Conservation (phyloP, 2,888 invertebrate species). For the Temnothorax rugatulus region DNA sequence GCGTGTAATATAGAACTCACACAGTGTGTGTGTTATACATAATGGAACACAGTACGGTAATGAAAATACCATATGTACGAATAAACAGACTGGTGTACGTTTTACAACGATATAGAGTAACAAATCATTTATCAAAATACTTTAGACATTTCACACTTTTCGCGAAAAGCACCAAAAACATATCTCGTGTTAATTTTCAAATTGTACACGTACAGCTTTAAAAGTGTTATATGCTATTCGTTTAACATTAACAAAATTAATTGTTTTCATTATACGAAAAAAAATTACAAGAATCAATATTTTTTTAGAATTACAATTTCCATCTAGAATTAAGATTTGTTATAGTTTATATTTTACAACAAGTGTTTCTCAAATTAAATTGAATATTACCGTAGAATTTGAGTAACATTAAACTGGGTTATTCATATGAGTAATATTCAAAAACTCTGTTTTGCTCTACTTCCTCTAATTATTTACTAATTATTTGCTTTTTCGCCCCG, state of each 20-base stretch:
- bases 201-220: background rate
- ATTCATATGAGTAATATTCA: background rate
- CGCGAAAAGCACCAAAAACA: background rate
- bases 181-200: background rate
- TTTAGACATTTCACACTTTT: background rate
- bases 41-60: constrained; percentile 26
- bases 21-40: constrained; percentile 10
- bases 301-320: constrained; percentile 4
- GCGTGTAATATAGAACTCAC: constrained; percentile 24
- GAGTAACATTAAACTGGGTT: background rate
- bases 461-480: constrained; percentile 6
- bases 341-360: background rate
- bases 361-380: background rate
- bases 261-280: background rate
- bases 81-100: background rate
- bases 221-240: background rate
- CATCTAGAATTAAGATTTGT: background rate
- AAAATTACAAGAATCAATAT: background rate
- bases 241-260: background rate
- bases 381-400: background rate
- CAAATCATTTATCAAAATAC: background rate
- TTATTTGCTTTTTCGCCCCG: background rate
- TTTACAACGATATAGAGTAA: constrained; percentile 9
- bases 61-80: constrained; percentile 22
- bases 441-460: background rate